phyloP scores from a whole-genome alignment of 2,797 vertebrate species.

The Hephaestus fuliginosus region DNA sequence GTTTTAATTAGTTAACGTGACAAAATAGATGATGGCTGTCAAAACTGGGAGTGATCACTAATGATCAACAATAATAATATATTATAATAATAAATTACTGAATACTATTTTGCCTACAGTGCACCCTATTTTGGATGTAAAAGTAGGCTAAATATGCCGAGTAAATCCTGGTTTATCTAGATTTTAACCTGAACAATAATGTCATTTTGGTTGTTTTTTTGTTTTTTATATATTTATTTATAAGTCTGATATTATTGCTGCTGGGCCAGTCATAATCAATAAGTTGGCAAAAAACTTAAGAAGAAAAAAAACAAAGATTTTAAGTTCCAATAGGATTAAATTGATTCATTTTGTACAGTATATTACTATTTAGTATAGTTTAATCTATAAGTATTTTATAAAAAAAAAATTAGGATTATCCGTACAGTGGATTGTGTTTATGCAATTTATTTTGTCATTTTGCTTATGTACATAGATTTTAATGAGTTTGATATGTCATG shows the following conservation, averaged over 20 bases:
- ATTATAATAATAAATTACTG: background rate
- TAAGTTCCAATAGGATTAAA: background rate
- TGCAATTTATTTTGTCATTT: background rate
- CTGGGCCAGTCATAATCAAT: too few species aligned
- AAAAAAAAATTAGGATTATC: background rate
- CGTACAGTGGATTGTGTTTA: background rate
- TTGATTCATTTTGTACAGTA: background rate
- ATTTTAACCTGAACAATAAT: background rate
- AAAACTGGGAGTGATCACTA: conserved; percentile 3
- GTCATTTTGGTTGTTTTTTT: background rate
- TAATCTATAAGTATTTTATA: too few species aligned
- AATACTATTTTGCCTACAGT: background rate
- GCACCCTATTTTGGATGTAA: background rate
- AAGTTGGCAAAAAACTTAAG: too few species aligned
- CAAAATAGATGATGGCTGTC: conserved; percentile 9
- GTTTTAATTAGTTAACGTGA: conserved; percentile 5
- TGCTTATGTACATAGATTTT: background rate
- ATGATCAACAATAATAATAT: background rate
- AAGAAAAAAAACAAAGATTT: too few species aligned
- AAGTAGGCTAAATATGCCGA: background rate
- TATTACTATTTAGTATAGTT: too few species aligned
- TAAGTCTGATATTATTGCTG: background rate
- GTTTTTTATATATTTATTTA: background rate
- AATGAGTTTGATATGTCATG: background rate
- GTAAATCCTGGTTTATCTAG: background rate